Base-by-base conservation (phyloP, 2,797 vertebrate genomes). In the Knipowitschia caucasica region DNA sequence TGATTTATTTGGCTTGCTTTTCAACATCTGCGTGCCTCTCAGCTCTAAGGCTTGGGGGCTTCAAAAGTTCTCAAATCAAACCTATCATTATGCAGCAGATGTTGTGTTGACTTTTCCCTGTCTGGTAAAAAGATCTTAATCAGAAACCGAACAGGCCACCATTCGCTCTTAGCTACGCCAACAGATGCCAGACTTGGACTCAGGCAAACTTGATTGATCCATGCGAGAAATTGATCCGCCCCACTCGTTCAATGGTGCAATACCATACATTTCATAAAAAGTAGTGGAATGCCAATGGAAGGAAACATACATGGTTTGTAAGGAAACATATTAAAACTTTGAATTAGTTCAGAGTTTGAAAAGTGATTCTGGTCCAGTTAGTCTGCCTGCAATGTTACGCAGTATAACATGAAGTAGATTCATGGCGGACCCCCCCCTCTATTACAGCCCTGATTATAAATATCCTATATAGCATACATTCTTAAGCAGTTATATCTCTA, bases 61-160 rank as follows among this genome's bases (percentile, higher is more conserved):
- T 27, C 42, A 4, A 27, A 44, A 27, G 7, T 27, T 10, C 42
- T 27, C 42, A 44, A 44, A 27, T 26, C 24, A 44, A 27, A 24
- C 7, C 23, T 24, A 7, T 26, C 42, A 44, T 27, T 44, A 17
- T 27, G 42, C 42, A 44, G 24, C 42, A 44, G 42, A 44, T 44
- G 42, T 17, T 44, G 24, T 27, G 25, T 15, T n/a, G 42, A 17
- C 42, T 42, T 42, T 23, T 42, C 21, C 21, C 15, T 42, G 10
- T 42, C 39, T 42, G 21, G 14, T 24, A 42, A 24, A 42, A 42
- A 36, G 39, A 23, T 42, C 21, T 23, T 24, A 14, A 42, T 42
- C 21, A 42, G 21, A 24, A 25, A 42, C 21, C n/a, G 39, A 42
- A 6, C 39, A 42, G 39, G 39, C 20, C 11, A 42, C 39, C 21